Conservation (phyloP, 2,888 invertebrate species). For the Lasius platythorax region DNA sequence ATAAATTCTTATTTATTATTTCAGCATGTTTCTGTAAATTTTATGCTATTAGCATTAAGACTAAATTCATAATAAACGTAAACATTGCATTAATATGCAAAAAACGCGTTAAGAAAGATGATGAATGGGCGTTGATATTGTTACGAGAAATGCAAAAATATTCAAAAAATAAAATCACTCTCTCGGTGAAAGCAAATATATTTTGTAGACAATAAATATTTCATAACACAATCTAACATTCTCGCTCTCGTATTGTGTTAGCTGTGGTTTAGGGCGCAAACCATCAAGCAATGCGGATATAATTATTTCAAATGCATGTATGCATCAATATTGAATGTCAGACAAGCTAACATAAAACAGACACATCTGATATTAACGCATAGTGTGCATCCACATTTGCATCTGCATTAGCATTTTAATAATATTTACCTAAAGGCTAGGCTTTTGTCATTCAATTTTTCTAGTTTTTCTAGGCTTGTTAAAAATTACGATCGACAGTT, state of each 20-base stretch:
- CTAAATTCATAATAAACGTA: background rate
- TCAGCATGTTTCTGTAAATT: background rate
- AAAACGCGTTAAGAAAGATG: background rate
- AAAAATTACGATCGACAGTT: background rate
- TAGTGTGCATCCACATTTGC: background rate
- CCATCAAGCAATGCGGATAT: background rate
- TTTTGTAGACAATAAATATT: conserved; percentile 31
- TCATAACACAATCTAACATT: conserved; percentile 29
- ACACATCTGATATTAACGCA: background rate
- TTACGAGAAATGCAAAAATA: background rate
- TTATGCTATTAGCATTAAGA: background rate
- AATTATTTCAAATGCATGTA: conserved; percentile 18
- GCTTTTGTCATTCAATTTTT: background rate
- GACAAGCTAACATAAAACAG: background rate
- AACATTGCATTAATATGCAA: conserved; percentile 26
- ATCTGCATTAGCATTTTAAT: background rate
- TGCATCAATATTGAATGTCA: background rate
- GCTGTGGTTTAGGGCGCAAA: background rate
- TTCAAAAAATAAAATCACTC: conserved; percentile 14
- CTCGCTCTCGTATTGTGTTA: background rate
- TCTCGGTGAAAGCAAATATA: conserved; percentile 10
- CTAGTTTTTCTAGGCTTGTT: background rate
- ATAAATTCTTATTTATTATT: background rate
- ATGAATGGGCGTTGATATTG: conserved; percentile 14
- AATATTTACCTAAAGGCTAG: background rate